These are phyloP conservation scores for Hyla sarda DNA, from an alignment of 2,113 vertebrate species.

Conservation along the genomic window DNA sequence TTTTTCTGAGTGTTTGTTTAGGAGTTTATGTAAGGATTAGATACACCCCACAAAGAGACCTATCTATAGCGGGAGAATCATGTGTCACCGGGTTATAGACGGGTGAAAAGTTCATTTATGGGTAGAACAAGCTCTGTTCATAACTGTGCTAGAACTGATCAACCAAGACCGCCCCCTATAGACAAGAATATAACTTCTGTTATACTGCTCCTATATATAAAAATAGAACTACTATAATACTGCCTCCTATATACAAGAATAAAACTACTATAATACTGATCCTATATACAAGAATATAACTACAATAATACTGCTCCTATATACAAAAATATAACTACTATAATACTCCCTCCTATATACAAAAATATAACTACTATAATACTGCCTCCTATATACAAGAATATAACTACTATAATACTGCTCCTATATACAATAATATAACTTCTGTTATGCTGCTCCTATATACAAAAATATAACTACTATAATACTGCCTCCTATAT, in stretches of 20 bases:
- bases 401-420: no score
- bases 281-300: constrained; percentile 5
- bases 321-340: neutral
- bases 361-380: constrained; percentile 16
- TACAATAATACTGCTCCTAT: neutral
- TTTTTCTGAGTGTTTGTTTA: neutral
- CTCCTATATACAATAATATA: no score
- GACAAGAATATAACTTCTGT: neutral
- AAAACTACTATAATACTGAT: constrained; percentile 1
- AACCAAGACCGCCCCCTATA: no score
- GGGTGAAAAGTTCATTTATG: neutral
- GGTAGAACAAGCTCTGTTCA: neutral
- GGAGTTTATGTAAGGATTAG: neutral
- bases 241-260: neutral
- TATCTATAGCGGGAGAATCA: neutral
- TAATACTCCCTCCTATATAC: neutral
- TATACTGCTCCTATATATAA: neutral
- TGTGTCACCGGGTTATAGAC: neutral
- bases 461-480: no score
- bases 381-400: neutral
- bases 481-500: no score
- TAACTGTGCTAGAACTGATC: no score
- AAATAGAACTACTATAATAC: constrained; percentile 15
- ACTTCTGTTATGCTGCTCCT: no score
- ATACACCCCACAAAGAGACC: neutral